Evolutionary conservation across 2,113 vertebrate species (phyloP).

Genomic region (Aspiorhynchus laticeps): DNA sequence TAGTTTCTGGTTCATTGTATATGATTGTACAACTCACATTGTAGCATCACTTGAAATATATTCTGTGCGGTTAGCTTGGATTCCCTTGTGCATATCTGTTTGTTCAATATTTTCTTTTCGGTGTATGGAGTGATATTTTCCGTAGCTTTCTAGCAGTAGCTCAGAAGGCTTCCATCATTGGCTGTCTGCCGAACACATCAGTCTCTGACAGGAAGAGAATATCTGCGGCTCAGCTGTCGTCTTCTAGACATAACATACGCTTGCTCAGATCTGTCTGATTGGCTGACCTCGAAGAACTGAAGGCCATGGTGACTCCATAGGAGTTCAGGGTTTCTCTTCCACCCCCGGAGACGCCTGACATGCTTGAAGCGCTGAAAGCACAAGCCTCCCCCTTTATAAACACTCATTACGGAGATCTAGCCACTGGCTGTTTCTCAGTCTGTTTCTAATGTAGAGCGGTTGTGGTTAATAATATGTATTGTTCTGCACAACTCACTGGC

Average conservation of each 20-base stretch:
- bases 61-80: not conserved
- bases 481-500: not conserved
- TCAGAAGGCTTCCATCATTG: constrained; percentile 9
- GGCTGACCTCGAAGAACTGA: constrained; percentile 1
- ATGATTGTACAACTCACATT: not conserved
- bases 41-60: constrained; percentile 1
- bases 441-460: not conserved
- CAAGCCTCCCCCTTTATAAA: not conserved
- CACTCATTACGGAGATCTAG: not conserved
- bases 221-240: not conserved
- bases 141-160: not conserved
- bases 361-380: not conserved
- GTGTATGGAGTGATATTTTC: constrained; percentile 22
- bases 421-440: not conserved
- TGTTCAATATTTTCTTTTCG: not conserved
- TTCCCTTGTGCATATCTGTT: not conserved
- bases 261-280: constrained; percentile 22
- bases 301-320: not conserved
- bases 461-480: not conserved
- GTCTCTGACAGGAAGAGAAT: not conserved
- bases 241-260: constrained; percentile 17
- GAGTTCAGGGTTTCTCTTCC: not conserved
- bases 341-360: not conserved
- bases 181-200: constrained; percentile 8
- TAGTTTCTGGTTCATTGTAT: not conserved